These are phyloP conservation scores for Ceratothoa steindachneri DNA, from an alignment of 2,888 invertebrate species.

Conservation along the genomic window DNA sequence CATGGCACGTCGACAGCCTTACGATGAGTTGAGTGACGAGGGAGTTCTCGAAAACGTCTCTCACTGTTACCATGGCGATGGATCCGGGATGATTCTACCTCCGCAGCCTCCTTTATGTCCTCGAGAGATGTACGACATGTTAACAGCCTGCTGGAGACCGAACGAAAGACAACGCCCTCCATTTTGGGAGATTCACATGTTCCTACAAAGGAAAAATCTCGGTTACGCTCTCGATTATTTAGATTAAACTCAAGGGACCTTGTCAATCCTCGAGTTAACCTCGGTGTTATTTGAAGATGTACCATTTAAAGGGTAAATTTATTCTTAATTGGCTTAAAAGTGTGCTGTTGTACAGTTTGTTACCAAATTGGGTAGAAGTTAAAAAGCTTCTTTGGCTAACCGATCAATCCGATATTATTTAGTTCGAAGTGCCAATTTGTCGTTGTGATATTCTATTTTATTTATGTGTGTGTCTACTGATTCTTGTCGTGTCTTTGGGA, in stretches of 20 bases:
- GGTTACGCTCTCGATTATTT: conserved; percentile 39
- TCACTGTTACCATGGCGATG: conserved; percentile 68
- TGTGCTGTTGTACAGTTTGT: background rate
- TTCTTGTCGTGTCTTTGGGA: background rate
- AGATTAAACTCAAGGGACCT: conserved; percentile 2
- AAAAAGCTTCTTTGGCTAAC: too few relatives aligned
- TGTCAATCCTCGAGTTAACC: background rate
- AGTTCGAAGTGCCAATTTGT: background rate
- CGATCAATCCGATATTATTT: background rate
- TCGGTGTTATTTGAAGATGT: background rate
- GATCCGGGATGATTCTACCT: conserved; percentile 61
- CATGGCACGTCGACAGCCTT: conserved; percentile 75
- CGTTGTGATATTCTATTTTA: background rate
- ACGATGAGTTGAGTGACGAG: conserved; percentile 71
- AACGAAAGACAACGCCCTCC: conserved; percentile 74
- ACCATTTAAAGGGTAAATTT: background rate
- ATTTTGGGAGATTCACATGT: conserved; percentile 82
- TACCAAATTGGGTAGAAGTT: background rate
- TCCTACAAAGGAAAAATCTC: conserved; percentile 70
- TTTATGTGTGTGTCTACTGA: background rate
- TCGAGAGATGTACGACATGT: conserved; percentile 81
- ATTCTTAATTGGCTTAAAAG: background rate
- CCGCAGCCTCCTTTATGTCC: conserved; percentile 73
- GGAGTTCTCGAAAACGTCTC: conserved; percentile 77
- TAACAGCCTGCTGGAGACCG: conserved; percentile 86